These are phyloP conservation scores for Clarias macrocephalus DNA, from an alignment of 2,113 vertebrate genomes.

Conservation along the genomic window DNA sequence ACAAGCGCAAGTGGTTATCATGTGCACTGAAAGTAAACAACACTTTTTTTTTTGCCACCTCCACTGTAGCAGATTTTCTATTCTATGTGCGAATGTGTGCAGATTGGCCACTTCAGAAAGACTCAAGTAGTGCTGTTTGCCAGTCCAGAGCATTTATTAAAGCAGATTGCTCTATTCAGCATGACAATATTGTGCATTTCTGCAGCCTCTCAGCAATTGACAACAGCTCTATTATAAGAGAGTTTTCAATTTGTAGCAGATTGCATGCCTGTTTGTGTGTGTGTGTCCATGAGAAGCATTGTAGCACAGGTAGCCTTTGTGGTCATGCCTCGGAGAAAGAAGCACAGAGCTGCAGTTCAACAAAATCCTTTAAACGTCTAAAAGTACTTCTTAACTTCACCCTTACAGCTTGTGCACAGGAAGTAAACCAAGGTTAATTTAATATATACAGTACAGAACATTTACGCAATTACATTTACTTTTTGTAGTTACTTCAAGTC, in stretches of 20 bases:
- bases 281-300: background rate
- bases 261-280: background rate
- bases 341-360: background rate
- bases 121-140: conserved; percentile 21
- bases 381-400: background rate
- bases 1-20: conserved; percentile 36
- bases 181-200: conserved; percentile 3
- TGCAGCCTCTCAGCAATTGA: conserved; percentile 1
- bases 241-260: conserved; percentile 6
- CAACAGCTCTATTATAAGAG: conserved; percentile 8
- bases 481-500: background rate
- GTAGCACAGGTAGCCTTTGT: conserved; percentile 11
- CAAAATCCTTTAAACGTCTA: background rate
- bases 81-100: conserved; percentile 38
- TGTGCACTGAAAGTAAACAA: conserved; percentile 34
- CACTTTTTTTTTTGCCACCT: conserved; percentile 27
- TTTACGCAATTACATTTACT: background rate
- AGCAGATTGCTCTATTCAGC: conserved; percentile 28
- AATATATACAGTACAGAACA: background rate
- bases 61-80: conserved; percentile 35
- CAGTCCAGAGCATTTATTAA: conserved; percentile 21
- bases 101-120: conserved; percentile 36
- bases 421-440: background rate
- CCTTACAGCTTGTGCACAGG: background rate
- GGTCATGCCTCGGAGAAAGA: background rate